phyloP scores from a whole-genome alignment of 2,113 vertebrate species.

The Sphyrna mokarran region DNA sequence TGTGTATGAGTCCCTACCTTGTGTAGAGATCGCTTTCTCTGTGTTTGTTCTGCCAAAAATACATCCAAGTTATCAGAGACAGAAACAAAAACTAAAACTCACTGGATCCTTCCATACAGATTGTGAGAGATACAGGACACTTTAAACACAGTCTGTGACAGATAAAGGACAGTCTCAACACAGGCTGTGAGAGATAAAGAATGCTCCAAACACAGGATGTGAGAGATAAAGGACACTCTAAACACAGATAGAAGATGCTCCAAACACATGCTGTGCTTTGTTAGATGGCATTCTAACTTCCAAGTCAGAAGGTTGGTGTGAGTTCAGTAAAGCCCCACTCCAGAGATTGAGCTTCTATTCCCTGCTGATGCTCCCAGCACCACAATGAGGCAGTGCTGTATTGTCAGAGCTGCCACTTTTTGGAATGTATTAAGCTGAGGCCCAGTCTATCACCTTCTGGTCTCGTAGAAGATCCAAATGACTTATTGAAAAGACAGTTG shows the following conservation, averaged over 20 bases:
- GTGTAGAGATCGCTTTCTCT: too few species aligned
- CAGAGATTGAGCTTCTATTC: not conserved
- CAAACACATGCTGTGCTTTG: not conserved
- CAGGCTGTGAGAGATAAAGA: too few species aligned
- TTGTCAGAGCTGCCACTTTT: not conserved
- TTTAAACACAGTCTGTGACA: not conserved
- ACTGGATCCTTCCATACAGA: not conserved
- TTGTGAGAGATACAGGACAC: not conserved
- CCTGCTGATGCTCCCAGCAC: not conserved
- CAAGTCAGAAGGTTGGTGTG: not conserved
- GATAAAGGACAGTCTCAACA: too few species aligned
- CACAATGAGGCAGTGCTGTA: not conserved
- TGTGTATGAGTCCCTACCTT: not conserved
- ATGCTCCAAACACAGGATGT: too few species aligned
- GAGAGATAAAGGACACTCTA: too few species aligned
- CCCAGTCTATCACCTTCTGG: not conserved
- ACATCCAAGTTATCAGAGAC: not conserved
- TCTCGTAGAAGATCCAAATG: not conserved
- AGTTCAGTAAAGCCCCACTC: not conserved
- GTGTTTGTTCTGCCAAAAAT: not conserved
- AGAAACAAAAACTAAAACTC: not conserved
- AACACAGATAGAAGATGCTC: not conserved
- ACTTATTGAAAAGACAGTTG: not conserved
- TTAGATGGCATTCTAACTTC: not conserved
- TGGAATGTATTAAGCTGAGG: not conserved